phyloP scores from a whole-genome alignment of 2,888 invertebrate species.

The Meteorus cinctellus region DNA sequence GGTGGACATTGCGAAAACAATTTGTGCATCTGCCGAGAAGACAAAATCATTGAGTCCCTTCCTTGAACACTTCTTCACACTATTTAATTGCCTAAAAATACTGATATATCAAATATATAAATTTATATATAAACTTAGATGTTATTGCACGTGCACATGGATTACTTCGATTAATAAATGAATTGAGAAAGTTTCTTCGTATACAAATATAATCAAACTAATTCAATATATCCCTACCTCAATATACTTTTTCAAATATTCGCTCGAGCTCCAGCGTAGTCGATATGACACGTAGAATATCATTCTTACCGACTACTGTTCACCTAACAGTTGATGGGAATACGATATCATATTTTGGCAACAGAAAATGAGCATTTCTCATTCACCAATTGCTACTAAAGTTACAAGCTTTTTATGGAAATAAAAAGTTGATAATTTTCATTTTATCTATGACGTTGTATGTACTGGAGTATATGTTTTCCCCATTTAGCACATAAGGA shows the following conservation, averaged over 20 bases:
- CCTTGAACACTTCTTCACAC: neutral
- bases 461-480: no score
- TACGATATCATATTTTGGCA: neutral
- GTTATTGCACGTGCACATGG: no score
- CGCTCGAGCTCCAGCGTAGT: neutral
- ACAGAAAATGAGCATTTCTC: neutral
- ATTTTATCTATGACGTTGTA: no score
- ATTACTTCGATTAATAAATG: no score
- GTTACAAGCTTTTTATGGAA: no score
- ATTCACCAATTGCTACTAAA: neutral
- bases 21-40: conserved; percentile 35
- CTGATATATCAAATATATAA: no score
- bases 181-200: no score
- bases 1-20: conserved; percentile 40
- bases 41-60: conserved; percentile 17
- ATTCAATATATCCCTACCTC: no score
- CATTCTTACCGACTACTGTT: neutral
- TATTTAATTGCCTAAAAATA: neutral
- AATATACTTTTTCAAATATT: neutral
- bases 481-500: no score
- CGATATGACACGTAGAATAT: neutral
- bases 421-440: no score
- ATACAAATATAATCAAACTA: no score
- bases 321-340: neutral
- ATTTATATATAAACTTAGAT: no score